Evolutionary conservation across 2,113 vertebrate species (phyloP).

Genomic region (Limnothrissa miodon): DNA sequence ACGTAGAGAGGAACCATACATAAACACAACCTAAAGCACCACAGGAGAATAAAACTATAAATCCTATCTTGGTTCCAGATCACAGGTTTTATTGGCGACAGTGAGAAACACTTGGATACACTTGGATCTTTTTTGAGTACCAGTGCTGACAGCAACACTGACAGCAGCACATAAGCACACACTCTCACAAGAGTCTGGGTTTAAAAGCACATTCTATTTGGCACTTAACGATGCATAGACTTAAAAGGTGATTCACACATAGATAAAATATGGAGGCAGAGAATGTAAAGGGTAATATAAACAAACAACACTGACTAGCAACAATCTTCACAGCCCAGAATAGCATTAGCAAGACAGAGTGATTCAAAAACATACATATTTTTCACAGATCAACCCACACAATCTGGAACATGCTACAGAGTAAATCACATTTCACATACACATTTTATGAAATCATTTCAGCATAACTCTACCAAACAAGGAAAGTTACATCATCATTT

Average conservation of each 20-base stretch:
- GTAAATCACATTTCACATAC: not conserved
- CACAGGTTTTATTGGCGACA: slow-evolving; percentile 9
- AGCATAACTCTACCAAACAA: not conserved
- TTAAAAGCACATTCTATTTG: not conserved
- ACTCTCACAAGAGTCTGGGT: not conserved
- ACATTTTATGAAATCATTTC: not conserved
- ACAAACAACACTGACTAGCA: not conserved
- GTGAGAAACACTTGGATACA: not conserved
- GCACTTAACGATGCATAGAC: slow-evolving; percentile 4
- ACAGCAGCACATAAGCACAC: not conserved
- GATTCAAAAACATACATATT: not conserved
- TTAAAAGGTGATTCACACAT: not conserved
- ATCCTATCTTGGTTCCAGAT: not conserved
- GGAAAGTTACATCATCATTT: not conserved
- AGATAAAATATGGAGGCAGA: not conserved
- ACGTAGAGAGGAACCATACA: not conserved
- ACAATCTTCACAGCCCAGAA: not conserved
- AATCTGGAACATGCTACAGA: not conserved
- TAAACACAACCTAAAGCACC: not conserved
- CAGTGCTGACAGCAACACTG: not conserved
- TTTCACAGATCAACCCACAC: not conserved
- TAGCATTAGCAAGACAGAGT: not conserved
- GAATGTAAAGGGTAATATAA: not conserved
- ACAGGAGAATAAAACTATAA: not conserved
- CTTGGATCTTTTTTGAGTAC: not conserved